A percentile compares a stretch with the other conserved stretches of the same genome.
These are phyloP conservation scores for Bimastos eiseni DNA, from an alignment of 2,888 invertebrate genomes.

Conservation along the genomic window DNA sequence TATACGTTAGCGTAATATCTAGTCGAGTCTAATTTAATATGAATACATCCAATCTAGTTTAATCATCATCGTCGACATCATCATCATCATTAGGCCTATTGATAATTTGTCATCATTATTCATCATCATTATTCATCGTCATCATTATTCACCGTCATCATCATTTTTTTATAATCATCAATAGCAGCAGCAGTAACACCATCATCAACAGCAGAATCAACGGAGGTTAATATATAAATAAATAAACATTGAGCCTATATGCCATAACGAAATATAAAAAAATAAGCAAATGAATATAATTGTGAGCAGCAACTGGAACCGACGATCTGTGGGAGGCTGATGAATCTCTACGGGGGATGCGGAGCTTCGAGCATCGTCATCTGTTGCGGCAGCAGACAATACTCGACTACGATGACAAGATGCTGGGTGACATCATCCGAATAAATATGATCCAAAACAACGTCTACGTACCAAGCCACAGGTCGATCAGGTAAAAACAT, in stretches of 20 bases:
- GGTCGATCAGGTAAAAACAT: neutral
- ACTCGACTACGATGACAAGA: slow-evolving; percentile 20
- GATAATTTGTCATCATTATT: no score
- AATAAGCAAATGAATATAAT: neutral
- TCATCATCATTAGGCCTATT: no score
- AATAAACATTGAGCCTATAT: neutral
- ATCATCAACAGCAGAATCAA: no score
- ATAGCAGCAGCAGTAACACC: no score
- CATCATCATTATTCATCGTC: no score
- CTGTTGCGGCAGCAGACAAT: neutral
- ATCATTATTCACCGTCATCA: no score
- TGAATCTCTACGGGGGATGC: neutral
- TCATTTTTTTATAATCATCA: no score
- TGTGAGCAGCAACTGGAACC: neutral
- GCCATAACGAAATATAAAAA: neutral
- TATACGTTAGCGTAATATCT: no score
- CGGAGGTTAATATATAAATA: no score
- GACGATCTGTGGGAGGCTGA: neutral
- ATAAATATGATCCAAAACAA: slow-evolving; percentile 27
- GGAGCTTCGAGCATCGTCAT: neutral
- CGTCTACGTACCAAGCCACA: slow-evolving; percentile 20
- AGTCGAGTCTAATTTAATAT: neutral
- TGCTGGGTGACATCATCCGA: slow-evolving; percentile 15
- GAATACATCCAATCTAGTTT: no score
- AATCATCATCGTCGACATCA: no score